Evolutionary conservation across 2,888 invertebrate species (phyloP).

Genomic region (Pteria penguin): DNA sequence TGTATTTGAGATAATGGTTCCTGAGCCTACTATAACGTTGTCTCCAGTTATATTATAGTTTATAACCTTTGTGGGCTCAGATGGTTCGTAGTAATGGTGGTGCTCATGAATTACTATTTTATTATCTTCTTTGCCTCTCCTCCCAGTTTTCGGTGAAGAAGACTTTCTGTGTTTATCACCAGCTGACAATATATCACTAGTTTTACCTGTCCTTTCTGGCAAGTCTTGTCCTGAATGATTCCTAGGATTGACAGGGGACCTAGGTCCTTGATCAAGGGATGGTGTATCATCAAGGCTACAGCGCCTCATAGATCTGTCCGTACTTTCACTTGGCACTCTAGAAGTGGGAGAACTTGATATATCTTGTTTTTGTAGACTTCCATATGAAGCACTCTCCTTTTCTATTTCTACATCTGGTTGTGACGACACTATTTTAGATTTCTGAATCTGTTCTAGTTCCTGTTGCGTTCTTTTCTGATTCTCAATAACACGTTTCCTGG

Average conservation of each 20-base stretch:
- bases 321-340: neutral
- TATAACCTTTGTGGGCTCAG: neutral
- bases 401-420: no score
- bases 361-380: neutral
- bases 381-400: neutral
- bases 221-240: neutral
- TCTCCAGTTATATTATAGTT: slow-evolving; percentile 20
- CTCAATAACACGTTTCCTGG: neutral
- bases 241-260: neutral
- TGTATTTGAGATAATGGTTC: slow-evolving; percentile 1
- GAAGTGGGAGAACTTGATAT: neutral
- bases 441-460: neutral
- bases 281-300: neutral
- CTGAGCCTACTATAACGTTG: slow-evolving; percentile 35
- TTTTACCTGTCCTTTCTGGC: neutral
- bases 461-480: neutral
- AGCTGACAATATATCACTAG: neutral
- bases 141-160: neutral
- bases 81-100: slow-evolving; percentile 15
- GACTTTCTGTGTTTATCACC: neutral
- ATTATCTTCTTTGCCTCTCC: neutral
- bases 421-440: neutral
- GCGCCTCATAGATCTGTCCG: neutral
- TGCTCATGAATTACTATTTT: slow-evolving; percentile 6
- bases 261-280: neutral